These are phyloP conservation scores for Acanthacorydalis orientalis DNA, from an alignment of 2,888 invertebrate genomes.

Conservation along the genomic window DNA sequence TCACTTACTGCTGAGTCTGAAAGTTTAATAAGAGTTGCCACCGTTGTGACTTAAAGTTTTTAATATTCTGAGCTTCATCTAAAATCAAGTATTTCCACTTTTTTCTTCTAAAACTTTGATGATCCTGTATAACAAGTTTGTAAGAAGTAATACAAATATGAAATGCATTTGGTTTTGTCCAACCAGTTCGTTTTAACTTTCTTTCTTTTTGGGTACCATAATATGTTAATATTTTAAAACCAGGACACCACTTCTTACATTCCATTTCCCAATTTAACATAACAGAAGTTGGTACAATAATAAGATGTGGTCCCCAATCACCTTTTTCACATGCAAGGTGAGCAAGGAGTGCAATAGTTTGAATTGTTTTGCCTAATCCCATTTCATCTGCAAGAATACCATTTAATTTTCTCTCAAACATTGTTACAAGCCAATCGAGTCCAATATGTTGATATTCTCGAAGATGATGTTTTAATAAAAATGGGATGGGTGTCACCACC, in stretches of 20 bases:
- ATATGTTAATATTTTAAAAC: constrained; percentile 96
- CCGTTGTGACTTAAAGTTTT: constrained; percentile 97
- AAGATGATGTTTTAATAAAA: constrained; percentile 73
- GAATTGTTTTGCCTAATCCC: constrained; percentile 95
- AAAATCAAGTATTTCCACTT: constrained; percentile 97
- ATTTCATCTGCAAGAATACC: constrained; percentile 95
- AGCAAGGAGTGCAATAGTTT: constrained; percentile 86
- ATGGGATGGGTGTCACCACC: constrained; percentile 87
- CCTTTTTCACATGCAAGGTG: constrained; percentile 83
- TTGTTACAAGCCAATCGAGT: constrained; percentile 91
- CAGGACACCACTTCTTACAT: constrained; percentile 99
- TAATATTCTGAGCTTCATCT: constrained; percentile 98
- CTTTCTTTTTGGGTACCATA: constrained; percentile 95
- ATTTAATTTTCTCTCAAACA: constrained; percentile 88
- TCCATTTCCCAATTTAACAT: constrained; percentile 99
- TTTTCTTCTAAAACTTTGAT: constrained; percentile 90
- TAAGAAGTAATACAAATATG: constrained; percentile 97
- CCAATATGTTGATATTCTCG: constrained; percentile 97
- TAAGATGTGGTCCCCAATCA: constrained; percentile 98
- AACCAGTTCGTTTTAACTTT: constrained; percentile 77
- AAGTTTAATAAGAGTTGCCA: constrained; percentile 96
- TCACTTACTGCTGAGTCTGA: constrained; percentile 68
- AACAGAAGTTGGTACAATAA: constrained; percentile 97
- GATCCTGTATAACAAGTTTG: constrained; percentile 95
- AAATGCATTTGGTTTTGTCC: constrained; percentile 98